phyloP scores from a whole-genome alignment of 30 jellyfish, hydroid and myxozoan genomes.

The Morbakka virulenta region DNA sequence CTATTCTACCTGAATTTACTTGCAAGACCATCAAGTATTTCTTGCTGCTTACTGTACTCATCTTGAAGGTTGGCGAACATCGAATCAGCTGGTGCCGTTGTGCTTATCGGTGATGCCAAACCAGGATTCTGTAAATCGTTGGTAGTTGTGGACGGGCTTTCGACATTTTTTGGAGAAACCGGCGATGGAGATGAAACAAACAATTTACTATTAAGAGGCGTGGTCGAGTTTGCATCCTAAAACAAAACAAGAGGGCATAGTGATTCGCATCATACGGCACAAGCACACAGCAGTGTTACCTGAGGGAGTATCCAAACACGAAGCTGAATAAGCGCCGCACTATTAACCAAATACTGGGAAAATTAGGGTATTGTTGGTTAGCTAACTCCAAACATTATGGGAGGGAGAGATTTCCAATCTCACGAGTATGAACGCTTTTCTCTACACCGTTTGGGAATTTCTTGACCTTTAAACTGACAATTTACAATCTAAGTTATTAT shows the following conservation, averaged over 20 bases:
- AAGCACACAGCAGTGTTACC: no score
- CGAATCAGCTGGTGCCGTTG: neutral
- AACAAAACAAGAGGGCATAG: neutral
- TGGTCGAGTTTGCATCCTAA: neutral
- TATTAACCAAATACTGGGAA: no score
- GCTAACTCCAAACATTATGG: no score
- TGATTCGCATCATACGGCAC: no score
- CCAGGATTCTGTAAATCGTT: neutral
- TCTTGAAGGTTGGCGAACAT: neutral
- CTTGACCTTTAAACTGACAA: no score
- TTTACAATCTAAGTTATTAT: no score
- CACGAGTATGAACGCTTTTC: no score
- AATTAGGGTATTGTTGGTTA: no score
- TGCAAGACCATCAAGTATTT: conserved; percentile 52
- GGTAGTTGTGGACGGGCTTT: neutral
- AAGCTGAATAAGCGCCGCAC: no score
- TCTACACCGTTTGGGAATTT: no score
- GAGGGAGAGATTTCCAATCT: no score
- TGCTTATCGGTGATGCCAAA: neutral
- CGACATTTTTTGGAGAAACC: neutral
- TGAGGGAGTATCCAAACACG: no score
- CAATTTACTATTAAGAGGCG: neutral
- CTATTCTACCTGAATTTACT: conserved; percentile 39
- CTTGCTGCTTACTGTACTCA: conserved; percentile 9
- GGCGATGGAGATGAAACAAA: neutral